phyloP scores from a whole-genome alignment of 2,888 invertebrate species.

The Leptarthrus brevirostris region DNA sequence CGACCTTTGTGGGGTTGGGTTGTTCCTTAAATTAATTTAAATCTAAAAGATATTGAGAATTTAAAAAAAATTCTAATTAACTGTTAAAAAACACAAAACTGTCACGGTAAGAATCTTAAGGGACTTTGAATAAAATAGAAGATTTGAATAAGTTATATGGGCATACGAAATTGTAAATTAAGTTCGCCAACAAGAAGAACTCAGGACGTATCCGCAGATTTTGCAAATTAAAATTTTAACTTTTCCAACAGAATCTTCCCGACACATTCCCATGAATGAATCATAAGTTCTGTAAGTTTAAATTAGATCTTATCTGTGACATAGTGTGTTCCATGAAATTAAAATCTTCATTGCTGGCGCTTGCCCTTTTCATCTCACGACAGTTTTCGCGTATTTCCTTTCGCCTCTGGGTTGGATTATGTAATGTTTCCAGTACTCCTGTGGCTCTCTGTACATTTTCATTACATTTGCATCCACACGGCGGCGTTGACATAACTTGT shows the following conservation, averaged over 20 bases:
- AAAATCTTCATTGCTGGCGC: slow-evolving; percentile 14
- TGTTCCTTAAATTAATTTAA: too few relatives aligned
- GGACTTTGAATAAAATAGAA: too few relatives aligned
- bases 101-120: too few relatives aligned
- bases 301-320: slow-evolving; percentile 12
- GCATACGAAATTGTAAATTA: too few relatives aligned
- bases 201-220: too few relatives aligned
- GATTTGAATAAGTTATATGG: too few relatives aligned
- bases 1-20: too few relatives aligned
- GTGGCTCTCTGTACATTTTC: background rate
- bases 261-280: background rate
- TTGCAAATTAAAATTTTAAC: too few relatives aligned
- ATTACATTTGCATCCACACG: slow-evolving; percentile 5
- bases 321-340: slow-evolving; percentile 19
- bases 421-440: slow-evolving; percentile 27
- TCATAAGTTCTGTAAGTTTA: slow-evolving; percentile 27
- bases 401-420: slow-evolving; percentile 26
- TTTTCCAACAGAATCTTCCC: background rate
- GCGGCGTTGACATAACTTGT: slow-evolving; percentile 36
- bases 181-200: too few relatives aligned
- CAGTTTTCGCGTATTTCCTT: slow-evolving; percentile 34
- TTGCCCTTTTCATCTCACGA: slow-evolving; percentile 39
- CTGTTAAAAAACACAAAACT: too few relatives aligned
- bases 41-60: too few relatives aligned
- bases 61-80: too few relatives aligned